Percentiles rank a stretch among this genome's conserved stretches.
Evolutionary conservation across 2,113 vertebrate species (phyloP).

Genomic region (Tetraodon nigroviridis): DNA sequence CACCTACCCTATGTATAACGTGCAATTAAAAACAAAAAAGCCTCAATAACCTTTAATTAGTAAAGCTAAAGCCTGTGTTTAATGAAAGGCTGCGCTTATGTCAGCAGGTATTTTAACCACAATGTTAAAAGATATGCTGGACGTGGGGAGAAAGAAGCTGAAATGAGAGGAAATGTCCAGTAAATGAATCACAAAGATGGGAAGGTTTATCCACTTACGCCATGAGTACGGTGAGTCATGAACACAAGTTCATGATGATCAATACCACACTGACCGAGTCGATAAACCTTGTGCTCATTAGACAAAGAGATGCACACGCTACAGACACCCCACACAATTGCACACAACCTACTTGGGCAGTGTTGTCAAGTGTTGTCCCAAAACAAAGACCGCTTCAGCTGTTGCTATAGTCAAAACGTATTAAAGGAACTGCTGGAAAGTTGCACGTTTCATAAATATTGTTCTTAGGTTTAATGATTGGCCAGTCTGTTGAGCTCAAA

Average conservation of each 20-base stretch:
- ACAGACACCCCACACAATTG: conserved; percentile 9
- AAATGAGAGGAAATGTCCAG: conserved; percentile 6
- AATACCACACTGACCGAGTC: too few species aligned
- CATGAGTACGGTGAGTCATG: conserved; percentile 10
- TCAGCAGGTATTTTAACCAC: background rate
- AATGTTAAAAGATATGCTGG: background rate
- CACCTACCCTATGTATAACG: conserved; percentile 1
- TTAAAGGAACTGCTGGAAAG: conserved; percentile 16
- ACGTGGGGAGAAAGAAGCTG: conserved; percentile 9
- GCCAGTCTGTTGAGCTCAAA: conserved; percentile 5
- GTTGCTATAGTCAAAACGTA: background rate
- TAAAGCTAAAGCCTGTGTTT: background rate
- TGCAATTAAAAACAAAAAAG: conserved; percentile 19
- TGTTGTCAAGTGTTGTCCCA: conserved; percentile 6
- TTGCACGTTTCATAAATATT: background rate
- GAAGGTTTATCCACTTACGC: background rate
- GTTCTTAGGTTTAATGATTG: conserved; percentile 30
- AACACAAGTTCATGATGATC: conserved; percentile 23
- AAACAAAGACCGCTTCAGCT: background rate
- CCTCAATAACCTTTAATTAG: background rate
- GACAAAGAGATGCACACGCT: too few species aligned
- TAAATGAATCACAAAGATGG: conserved; percentile 14
- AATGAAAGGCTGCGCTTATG: conserved; percentile 11
- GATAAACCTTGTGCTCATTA: too few species aligned
- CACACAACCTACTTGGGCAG: too few species aligned